phyloP scores from a whole-genome alignment of 2,888 invertebrate species.

The Drosophila sordidula region DNA sequence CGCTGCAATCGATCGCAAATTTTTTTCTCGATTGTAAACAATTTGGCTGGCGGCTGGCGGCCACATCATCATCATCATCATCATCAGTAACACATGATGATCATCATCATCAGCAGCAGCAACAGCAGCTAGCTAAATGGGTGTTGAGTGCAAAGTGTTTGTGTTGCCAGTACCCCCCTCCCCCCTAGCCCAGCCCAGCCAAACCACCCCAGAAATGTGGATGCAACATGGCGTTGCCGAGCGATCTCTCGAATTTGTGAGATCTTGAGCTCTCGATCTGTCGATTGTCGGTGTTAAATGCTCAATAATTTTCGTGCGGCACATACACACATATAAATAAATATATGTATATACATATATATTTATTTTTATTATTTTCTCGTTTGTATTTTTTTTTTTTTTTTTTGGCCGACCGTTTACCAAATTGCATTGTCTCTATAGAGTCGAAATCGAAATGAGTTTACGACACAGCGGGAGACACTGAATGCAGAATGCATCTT shows the following conservation, averaged over 20 bases:
- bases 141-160: conserved; percentile 80
- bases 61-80: conserved; percentile 58
- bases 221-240: conserved; percentile 48
- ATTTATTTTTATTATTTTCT: conserved; percentile 5
- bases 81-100: conserved; percentile 30
- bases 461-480: conserved; percentile 79
- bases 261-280: conserved; percentile 48
- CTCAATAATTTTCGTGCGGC: conserved; percentile 65
- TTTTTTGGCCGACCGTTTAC: conserved; percentile 24
- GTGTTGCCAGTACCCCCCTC: conserved; percentile 43
- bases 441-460: conserved; percentile 60
- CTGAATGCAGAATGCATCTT: conserved; percentile 67
- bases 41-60: conserved; percentile 74
- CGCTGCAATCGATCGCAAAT: conserved; percentile 77
- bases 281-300: conserved; percentile 68
- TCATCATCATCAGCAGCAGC: conserved; percentile 29
- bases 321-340: conserved; percentile 6
- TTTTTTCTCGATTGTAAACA: conserved; percentile 72
- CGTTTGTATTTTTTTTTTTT: conserved; percentile 8
- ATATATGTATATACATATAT: background rate
- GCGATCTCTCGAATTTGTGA: conserved; percentile 24
- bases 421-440: conserved; percentile 66
- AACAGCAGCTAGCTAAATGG: conserved; percentile 71
- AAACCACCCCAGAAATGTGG: conserved; percentile 18
- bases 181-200: background rate